Conservation (phyloP, 1,140 invertebrate genomes). For the Eueides isabella region DNA sequence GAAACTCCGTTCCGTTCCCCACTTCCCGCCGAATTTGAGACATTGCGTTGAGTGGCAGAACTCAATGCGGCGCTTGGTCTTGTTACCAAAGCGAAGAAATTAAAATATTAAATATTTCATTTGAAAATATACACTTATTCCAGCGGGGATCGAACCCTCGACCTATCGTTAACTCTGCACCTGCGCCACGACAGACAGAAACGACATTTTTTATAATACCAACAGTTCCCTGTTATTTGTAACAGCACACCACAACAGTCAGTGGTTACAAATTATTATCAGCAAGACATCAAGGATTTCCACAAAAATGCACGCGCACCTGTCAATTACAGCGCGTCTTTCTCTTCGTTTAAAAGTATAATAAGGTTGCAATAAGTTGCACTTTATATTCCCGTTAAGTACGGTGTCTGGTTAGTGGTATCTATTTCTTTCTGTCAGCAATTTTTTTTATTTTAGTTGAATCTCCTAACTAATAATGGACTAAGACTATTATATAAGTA, state of each 20-base stretch:
- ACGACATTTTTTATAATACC: background rate
- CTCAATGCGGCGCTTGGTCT: no score
- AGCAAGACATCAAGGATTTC: slow-evolving; percentile 16
- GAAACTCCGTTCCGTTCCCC: no score
- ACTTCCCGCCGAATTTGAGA: no score
- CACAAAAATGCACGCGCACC: slow-evolving; percentile 16
- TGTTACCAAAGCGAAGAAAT: no score
- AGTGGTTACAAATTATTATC: slow-evolving; percentile 11
- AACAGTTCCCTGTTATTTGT: background rate
- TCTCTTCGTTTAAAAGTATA: slow-evolving; percentile 20
- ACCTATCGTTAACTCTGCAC: background rate
- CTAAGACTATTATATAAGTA: no score
- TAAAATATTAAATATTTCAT: no score
- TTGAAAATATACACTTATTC: no score
- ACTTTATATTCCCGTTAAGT: slow-evolving; percentile 7
- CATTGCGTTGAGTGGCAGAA: no score
- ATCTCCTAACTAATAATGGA: no score
- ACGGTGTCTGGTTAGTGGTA: background rate
- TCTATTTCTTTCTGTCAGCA: background rate
- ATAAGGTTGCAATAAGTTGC: slow-evolving; percentile 15
- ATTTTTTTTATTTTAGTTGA: background rate
- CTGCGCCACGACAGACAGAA: background rate
- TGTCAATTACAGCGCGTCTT: slow-evolving; percentile 17
- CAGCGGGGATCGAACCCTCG: background rate
- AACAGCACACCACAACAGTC: no score